Base-by-base conservation (phyloP, 2,888 invertebrate species). In the Chrysotoxum bicinctum region DNA sequence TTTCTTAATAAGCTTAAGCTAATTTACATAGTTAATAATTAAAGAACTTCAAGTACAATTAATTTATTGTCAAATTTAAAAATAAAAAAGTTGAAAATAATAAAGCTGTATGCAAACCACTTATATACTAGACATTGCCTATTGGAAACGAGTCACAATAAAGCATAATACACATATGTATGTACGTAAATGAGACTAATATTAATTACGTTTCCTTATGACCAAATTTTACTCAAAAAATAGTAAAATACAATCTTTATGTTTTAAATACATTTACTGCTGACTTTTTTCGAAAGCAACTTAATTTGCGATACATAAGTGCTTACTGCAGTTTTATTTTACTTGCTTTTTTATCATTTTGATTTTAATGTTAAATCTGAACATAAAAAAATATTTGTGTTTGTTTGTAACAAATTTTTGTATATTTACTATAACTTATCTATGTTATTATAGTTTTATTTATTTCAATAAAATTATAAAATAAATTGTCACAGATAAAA, bases 341-440 rank as follows among this genome's bases (percentile, higher is more conserved):
- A 45, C 84, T 66, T 74, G 70, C 75, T 45, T 70, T 45, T 70
- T 75, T 80, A 79, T 80, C 45, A 84, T 80, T 84, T 84, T 66
- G 75, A 80, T 80, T 80, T 82, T 78, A 66, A 60, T 82, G 72
- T 82, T 76, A 72, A 72, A 72, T 76, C 66, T 80, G 75, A 84
- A 84, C 84, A 84, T 84, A 84, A 84, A 84, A 84, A 84, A 84
- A 84, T 84, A 84, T 84, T 80, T 84, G 79, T 83, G 79, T 84
- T 84, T 83, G 64, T 83, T 79, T 77, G 77, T 73, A 84, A 84
- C 79, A 75, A 79, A 79, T 75, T 66, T 79, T 52, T 80, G 80
- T 84, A 80, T 84, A 80, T 78, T 78, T 66, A 80, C 84, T 84
- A 80, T 84, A 80, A 84, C 84, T 84, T 80, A 80, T 75, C 75